phyloP scores from a whole-genome alignment of 2,113 vertebrate species.

The Colossoma macropomum region DNA sequence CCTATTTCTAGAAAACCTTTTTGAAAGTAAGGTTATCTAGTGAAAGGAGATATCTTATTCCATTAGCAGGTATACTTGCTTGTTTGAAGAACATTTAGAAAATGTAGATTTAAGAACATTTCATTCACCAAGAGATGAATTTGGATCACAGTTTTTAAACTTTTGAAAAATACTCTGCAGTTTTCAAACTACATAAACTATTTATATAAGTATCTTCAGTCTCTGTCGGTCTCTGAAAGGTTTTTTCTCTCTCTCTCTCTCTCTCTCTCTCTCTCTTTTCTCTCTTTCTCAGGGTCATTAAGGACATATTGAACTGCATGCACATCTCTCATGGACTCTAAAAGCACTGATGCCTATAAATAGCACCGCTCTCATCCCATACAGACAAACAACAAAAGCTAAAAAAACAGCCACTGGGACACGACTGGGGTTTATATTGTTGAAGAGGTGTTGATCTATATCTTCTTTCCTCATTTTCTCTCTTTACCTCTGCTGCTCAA shows the following conservation, averaged over 20 bases:
- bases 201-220: background rate
- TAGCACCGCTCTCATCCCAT: slow-evolving; percentile 18
- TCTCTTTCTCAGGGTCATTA: slow-evolving; percentile 23
- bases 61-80: too few relatives aligned
- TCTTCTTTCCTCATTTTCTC: slow-evolving; percentile 13
- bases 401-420: background rate
- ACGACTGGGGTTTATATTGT: background rate
- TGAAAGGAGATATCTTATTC: too few relatives aligned
- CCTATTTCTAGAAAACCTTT: too few relatives aligned
- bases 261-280: background rate
- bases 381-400: background rate
- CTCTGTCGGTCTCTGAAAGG: background rate
- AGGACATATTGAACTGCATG: slow-evolving; percentile 18
- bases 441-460: background rate
- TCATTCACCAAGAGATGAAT: too few relatives aligned
- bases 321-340: background rate
- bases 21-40: too few relatives aligned
- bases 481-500: background rate
- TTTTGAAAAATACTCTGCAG: too few relatives aligned
- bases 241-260: background rate
- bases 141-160: too few relatives aligned
- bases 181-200: background rate
- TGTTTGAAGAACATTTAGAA: too few relatives aligned
- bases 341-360: slow-evolving; percentile 36
- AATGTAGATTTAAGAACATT: too few relatives aligned